A percentile compares a stretch with the other conserved stretches of the same genome.
Conservation (phyloP, 2,797 vertebrate genomes). For the Semotilus atromaculatus region DNA sequence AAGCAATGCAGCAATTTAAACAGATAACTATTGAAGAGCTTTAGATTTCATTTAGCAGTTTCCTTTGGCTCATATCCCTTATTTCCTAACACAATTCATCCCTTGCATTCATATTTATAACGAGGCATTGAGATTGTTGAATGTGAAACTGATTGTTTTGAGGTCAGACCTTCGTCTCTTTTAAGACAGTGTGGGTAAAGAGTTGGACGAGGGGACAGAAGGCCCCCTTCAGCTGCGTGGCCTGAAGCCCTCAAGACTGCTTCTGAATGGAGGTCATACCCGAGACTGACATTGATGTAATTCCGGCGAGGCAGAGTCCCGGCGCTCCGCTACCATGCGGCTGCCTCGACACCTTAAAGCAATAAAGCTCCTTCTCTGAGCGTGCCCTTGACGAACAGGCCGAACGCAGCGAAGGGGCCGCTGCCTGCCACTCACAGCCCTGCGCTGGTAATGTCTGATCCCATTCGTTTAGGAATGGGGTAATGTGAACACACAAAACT, state of each 20-base stretch:
- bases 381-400: constrained; percentile 73
- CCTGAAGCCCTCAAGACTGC: constrained; percentile 64
- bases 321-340: constrained; percentile 59
- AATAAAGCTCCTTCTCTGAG: constrained; percentile 73
- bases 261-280: constrained; percentile 71
- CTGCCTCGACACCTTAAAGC: constrained; percentile 69
- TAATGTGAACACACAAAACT: background rate
- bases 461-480: constrained; percentile 1
- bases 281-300: constrained; percentile 72
- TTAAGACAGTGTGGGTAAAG: constrained; percentile 56
- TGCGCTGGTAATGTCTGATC: constrained; percentile 3
- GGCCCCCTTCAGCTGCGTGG: constrained; percentile 66
- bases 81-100: constrained; percentile 43
- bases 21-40: constrained; percentile 42
- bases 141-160: constrained; percentile 63
- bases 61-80: constrained; percentile 29
- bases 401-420: constrained; percentile 58
- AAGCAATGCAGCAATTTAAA: constrained; percentile 23
- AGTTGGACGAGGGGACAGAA: constrained; percentile 63
- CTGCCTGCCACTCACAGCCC: constrained; percentile 45
- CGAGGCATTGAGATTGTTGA: constrained; percentile 36
- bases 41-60: constrained; percentile 40
- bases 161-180: constrained; percentile 66
- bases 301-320: constrained; percentile 66
- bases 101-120: constrained; percentile 52